phyloP scores from a whole-genome alignment of 2,797 vertebrate species.

The Champsocephalus esox region DNA sequence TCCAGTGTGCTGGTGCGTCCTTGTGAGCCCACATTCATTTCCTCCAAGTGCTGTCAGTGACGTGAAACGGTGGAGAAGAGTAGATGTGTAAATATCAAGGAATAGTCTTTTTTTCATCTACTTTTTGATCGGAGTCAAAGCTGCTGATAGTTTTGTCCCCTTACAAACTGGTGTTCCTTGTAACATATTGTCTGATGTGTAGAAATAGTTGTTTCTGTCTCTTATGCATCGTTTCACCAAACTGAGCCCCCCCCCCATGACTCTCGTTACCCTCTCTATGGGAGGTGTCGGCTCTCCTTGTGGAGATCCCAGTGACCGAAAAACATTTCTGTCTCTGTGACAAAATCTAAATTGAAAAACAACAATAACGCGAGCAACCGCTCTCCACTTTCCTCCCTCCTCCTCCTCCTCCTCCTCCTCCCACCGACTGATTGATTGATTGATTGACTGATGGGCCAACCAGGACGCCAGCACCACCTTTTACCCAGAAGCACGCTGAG shows the following conservation, averaged over 20 bases:
- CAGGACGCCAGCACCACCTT: constrained; percentile 88
- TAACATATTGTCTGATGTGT: not conserved
- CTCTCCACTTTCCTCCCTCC: constrained; percentile 81
- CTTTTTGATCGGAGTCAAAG: not conserved
- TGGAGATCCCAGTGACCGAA: constrained; percentile 59
- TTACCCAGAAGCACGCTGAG: constrained; percentile 87
- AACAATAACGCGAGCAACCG: constrained; percentile 76
- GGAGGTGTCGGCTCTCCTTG: constrained; percentile 60
- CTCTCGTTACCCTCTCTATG: constrained; percentile 46
- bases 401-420: constrained; percentile 31
- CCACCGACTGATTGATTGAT: constrained; percentile 78
- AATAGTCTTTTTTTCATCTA: too few species aligned
- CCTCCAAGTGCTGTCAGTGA: constrained; percentile 46
- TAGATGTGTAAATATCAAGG: not conserved
- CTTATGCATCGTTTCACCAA: constrained; percentile 48
- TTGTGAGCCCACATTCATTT: constrained; percentile 75
- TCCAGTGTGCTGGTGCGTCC: constrained; percentile 75
- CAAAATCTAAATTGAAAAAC: constrained; percentile 67
- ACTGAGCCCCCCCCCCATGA: constrained; percentile 51
- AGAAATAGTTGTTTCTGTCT: not conserved
- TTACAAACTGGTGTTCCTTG: not conserved
- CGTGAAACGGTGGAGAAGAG: constrained; percentile 45
- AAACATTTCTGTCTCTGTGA: constrained; percentile 74
- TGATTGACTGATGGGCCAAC: constrained; percentile 73
- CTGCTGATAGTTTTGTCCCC: not conserved